Evolutionary conservation across 2,888 invertebrate species (phyloP), one percentile per base, ranked within the genome.

Genomic region (Morpho helenor): DNA sequence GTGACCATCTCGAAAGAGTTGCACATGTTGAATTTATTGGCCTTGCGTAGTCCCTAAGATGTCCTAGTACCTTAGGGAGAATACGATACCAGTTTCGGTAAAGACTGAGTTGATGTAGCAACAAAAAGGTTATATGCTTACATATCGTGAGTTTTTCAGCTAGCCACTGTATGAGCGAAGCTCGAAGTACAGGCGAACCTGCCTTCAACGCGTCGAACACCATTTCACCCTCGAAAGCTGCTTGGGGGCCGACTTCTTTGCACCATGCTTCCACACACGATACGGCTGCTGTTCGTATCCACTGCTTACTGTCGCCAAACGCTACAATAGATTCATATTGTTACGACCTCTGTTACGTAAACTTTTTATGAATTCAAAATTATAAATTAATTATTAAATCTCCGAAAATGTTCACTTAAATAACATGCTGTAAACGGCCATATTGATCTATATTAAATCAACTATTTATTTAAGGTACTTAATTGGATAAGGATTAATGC

Each of bases 231-330:
- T 98, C 98, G 8, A 91, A 68, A 61, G 97, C 95, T 63, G 94
- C 94, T 67, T 94, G 93, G 2, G 81, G 62, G 0, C 96, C 96
- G 59, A 96, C 95, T 69, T 95, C 94, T 55, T 95, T 95, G 47
- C 95, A 95, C 94, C 97, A 98, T 3, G 95, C 91, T 73, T 96
- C 96, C 48, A 98, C 94, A 68, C 97, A 96, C n/a, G 94, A 92
- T 41, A 96, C 91, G 0, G 97, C 96, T 0, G 96, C 94, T 0
- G 94, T 79, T 59, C 98, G 93, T 70, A 98, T 95, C 91, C 95
- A 95, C 23, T 93, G 93, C 92, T 97, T 94, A 72, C 91, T 93
- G 76, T 94, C 94, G 44, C 94, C 94, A 59, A 95, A 87, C 1
- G 93, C 92, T 92, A 68, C 2, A 48, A 56, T 9, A 9, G 10